Percentiles rank a stretch among this genome's conserved stretches.
Conservation (phyloP, 2,797 vertebrate species). For the Schizothorax lantsangensis region DNA sequence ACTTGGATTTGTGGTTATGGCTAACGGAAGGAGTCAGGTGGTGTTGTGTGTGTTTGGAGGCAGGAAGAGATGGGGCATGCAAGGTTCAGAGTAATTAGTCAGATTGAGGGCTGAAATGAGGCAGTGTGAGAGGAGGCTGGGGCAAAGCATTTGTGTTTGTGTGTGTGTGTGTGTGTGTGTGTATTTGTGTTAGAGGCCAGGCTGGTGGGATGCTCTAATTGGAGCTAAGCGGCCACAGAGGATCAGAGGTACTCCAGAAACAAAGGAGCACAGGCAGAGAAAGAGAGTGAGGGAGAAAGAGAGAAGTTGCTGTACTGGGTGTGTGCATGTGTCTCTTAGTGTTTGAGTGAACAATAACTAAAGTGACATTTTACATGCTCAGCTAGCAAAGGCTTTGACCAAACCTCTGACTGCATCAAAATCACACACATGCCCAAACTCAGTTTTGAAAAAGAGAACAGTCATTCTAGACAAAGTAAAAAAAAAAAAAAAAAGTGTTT, state of each 20-base stretch:
- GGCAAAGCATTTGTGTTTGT: constrained; percentile 46
- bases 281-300: constrained; percentile 38
- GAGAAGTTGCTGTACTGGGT: constrained; percentile 31
- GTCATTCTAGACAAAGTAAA: not conserved
- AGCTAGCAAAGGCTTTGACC: constrained; percentile 44
- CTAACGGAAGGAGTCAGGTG: constrained; percentile 53
- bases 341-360: constrained; percentile 47
- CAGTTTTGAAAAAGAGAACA: not conserved
- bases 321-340: constrained; percentile 47
- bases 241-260: constrained; percentile 61
- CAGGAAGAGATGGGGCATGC: constrained; percentile 65
- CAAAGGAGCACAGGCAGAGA: constrained; percentile 53
- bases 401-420: constrained; percentile 44
- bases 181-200: constrained; percentile 50
- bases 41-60: constrained; percentile 67
- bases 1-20: constrained; percentile 25
- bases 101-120: constrained; percentile 70
- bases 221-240: constrained; percentile 59
- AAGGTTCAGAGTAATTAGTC: constrained; percentile 78
- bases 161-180: constrained; percentile 40
- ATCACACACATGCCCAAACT: constrained; percentile 27
- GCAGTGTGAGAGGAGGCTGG: constrained; percentile 59
- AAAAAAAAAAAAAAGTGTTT: not conserved
- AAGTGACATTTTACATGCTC: constrained; percentile 58
- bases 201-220: constrained; percentile 59